Percentiles rank a stretch among this genome's conserved stretches.
These are phyloP conservation scores for Lonchura striata DNA, from an alignment of 2,113 vertebrate species.

Conservation along the genomic window DNA sequence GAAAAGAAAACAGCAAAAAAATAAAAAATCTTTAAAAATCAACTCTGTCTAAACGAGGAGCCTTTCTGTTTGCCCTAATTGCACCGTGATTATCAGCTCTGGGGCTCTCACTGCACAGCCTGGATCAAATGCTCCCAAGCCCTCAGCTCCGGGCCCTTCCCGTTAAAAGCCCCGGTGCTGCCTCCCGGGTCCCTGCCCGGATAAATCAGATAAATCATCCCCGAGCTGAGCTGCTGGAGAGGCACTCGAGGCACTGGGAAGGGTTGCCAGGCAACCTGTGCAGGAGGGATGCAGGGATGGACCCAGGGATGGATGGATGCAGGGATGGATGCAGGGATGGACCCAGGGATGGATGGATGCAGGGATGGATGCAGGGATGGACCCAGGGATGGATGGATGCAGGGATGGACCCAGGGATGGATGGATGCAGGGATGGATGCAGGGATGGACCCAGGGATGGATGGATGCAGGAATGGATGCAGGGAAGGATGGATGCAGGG, in stretches of 20 bases:
- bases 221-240: slow-evolving; percentile 73
- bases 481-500: neutral
- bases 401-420: too few species aligned
- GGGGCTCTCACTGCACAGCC: neutral
- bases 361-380: slow-evolving; percentile 51
- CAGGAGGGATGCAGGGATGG: neutral
- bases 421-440: neutral
- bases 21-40: neutral
- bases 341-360: neutral
- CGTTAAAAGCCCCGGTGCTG: slow-evolving; percentile 80
- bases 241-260: neutral
- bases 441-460: neutral
- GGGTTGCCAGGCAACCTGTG: slow-evolving; percentile 89
- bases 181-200: slow-evolving; percentile 78
- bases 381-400: neutral
- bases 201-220: slow-evolving; percentile 64
- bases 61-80: neutral
- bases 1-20: neutral
- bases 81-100: neutral
- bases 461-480: neutral
- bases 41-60: neutral
- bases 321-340: neutral
- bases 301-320: neutral
- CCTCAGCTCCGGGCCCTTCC: slow-evolving; percentile 66
- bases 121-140: neutral